Evolutionary conservation across 2,113 vertebrate species (phyloP).

Genomic region (Tonatia bakeri): DNA sequence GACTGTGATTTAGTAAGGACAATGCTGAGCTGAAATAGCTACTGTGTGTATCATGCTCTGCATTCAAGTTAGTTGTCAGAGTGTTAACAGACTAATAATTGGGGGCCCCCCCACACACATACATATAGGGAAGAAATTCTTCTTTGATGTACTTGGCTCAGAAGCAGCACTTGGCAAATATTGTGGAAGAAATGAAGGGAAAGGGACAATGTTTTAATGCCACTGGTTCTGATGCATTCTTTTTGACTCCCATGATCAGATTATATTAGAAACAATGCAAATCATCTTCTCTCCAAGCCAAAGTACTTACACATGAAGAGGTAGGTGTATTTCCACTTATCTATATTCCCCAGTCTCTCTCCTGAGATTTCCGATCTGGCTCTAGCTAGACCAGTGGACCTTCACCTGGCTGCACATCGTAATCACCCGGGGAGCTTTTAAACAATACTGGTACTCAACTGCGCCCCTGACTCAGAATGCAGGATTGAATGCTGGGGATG

Average conservation of each 20-base stretch:
- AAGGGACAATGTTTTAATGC: constrained; percentile 43
- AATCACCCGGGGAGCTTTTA: neutral
- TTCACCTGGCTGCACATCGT: neutral
- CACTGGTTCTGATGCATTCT: neutral
- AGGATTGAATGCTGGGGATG: neutral
- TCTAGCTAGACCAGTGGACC: neutral
- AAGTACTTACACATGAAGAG: constrained; percentile 4
- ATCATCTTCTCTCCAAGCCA: neutral
- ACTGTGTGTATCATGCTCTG: constrained; percentile 53
- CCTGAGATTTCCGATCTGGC: constrained; percentile 7
- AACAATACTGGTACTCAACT: neutral
- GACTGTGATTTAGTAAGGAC: constrained; percentile 53
- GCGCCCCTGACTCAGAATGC: neutral
- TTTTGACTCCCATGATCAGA: neutral
- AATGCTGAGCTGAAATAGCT: constrained; percentile 69
- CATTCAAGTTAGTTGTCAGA: constrained; percentile 63
- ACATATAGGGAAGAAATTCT: constrained; percentile 37
- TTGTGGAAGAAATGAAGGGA: constrained; percentile 24
- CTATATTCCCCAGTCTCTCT: neutral
- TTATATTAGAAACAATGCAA: constrained; percentile 37
- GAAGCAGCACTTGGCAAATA: constrained; percentile 23
- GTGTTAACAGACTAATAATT: constrained; percentile 68
- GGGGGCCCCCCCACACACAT: constrained; percentile 19
- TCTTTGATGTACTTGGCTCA: constrained; percentile 7
- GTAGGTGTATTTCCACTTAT: neutral